These are phyloP conservation scores for Lepisosteus oculatus DNA, from an alignment of 2,113 vertebrate species.

Conservation along the genomic window DNA sequence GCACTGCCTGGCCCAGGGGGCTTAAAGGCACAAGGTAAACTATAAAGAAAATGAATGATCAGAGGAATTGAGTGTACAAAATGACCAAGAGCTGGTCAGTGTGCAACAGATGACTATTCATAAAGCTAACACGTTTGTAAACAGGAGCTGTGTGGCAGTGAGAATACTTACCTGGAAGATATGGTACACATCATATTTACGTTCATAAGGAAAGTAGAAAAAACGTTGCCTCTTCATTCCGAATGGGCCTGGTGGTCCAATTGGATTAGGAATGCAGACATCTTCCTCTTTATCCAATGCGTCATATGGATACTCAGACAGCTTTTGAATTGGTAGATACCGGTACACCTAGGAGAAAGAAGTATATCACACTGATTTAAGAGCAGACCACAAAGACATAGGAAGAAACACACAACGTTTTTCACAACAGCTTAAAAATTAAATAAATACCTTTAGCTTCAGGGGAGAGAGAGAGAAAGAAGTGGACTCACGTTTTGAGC, in stretches of 20 bases:
- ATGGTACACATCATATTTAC: constrained; percentile 47
- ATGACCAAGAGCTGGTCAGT: too few species aligned
- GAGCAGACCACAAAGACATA: not conserved
- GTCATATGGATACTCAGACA: constrained; percentile 54
- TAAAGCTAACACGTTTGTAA: too few species aligned
- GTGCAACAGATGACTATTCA: too few species aligned
- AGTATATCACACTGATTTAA: too few species aligned
- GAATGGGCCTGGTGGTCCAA: rapidly evolving
- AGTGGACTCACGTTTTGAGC: constrained; percentile 46
- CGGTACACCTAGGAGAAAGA: constrained; percentile 59
- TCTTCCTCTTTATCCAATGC: constrained; percentile 32
- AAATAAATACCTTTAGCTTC: too few species aligned
- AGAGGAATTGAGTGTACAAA: too few species aligned
- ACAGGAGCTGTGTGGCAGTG: not conserved
- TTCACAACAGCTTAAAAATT: too few species aligned
- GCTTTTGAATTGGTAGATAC: constrained; percentile 56
- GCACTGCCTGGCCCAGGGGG: too few species aligned
- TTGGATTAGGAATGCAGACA: constrained; percentile 20
- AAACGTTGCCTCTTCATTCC: constrained; percentile 2
- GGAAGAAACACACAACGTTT: too few species aligned
- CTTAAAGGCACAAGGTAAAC: too few species aligned
- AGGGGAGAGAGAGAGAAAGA: not conserved
- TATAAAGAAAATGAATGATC: too few species aligned
- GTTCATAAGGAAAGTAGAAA: not conserved
- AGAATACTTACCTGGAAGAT: constrained; percentile 51